Conservation (phyloP, 2,888 invertebrate species). For the Asteroscopus sphinx region DNA sequence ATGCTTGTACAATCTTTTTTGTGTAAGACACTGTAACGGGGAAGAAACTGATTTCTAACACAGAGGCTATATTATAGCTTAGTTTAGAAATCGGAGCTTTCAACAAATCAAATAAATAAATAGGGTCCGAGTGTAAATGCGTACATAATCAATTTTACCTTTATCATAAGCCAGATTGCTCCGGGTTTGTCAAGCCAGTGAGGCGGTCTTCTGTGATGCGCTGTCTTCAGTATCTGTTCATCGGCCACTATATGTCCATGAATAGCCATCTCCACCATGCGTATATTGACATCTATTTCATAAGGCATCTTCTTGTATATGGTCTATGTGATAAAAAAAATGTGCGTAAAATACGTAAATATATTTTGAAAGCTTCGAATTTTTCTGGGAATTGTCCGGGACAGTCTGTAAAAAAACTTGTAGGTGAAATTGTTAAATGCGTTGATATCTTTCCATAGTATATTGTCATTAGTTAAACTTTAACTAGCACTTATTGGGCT, state of each 20-base stretch:
- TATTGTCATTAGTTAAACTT: too few species aligned
- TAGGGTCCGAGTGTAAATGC: not conserved
- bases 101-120: not conserved
- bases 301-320: conserved; percentile 78
- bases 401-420: too few species aligned
- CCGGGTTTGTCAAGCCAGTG: conserved; percentile 53
- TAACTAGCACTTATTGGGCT: too few species aligned
- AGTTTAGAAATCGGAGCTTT: too few species aligned
- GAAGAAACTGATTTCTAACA: too few species aligned
- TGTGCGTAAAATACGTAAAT: not conserved
- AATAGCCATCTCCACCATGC: conserved; percentile 90
- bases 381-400: too few species aligned
- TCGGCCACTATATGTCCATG: conserved; percentile 91
- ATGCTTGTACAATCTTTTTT: too few species aligned
- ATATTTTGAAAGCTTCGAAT: too few species aligned
- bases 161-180: conserved; percentile 63
- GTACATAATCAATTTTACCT: conserved; percentile 61
- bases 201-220: conserved; percentile 79
- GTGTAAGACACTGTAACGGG: too few species aligned
- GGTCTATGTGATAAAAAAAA: conserved; percentile 72
- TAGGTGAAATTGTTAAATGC: too few species aligned
- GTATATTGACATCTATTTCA: conserved; percentile 81
- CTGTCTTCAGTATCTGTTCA: conserved; percentile 83
- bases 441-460: too few species aligned
- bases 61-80: too few species aligned